Base-by-base conservation (phyloP, 2,113 vertebrate genomes). In the Lipophrys pholis region DNA sequence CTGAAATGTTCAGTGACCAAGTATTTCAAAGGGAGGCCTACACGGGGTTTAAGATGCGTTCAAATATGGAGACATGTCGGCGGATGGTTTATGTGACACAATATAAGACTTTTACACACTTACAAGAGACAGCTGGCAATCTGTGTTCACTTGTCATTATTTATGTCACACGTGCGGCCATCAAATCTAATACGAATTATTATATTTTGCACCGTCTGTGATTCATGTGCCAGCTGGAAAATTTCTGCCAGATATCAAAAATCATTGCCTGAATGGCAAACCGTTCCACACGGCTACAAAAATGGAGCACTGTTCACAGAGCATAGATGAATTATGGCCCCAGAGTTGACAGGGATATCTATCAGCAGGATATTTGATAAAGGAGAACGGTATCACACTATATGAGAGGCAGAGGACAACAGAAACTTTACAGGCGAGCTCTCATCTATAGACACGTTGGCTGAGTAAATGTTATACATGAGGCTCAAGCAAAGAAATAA, bases 211-310 rank as follows among this genome's bases (percentile, higher is more conserved):
- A 7, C 48, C 56, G 39, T 78, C 38, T 85, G 67, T 83, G 54
- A 82, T 67, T 88, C 68, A 60, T 76, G 80, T 64, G 65, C 62
- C 74, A 79, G 54, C 42, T 65, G 42, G 21, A 52, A 69, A 80
- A 65, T 76, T 74, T 43, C 67, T 56, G 69, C 65, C 74, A 78
- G 78, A 80, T 76, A 83, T 81, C 68, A 61, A 76, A 76, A 87
- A 87, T 75, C 11, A 85, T 70, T 68, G 60, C 54, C 51, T 69
- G 64, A 73, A 78, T 73, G 64, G 60, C 42, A 73, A 78, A 78
- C 48, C 46, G 21, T 38, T 16, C 21, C 58, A 75, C 67, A 14
- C 12, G 35, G 73, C 49, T 41, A 39, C 45, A 72, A 71, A 68
- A 71, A 66, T 41, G 50, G 52, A 80, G 59, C 73, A 58, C 39